Evolutionary conservation across 1,140 invertebrate species (phyloP), one percentile per base, ranked within the genome.

Genomic region (Drosophila serrata): DNA sequence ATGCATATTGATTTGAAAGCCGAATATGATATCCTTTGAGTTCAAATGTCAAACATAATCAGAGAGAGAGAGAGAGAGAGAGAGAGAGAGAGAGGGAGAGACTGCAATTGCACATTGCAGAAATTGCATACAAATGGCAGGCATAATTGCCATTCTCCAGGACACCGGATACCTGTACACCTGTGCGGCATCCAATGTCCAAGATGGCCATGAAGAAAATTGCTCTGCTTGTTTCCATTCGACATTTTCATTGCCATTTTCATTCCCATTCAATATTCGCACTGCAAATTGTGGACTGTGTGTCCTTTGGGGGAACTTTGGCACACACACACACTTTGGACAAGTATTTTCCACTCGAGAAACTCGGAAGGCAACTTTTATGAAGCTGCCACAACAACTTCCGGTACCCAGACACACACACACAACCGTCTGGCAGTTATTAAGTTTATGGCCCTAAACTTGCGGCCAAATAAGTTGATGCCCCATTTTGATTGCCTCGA

Each of bases 371-470:
- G 33, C 19, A 55, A 55, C 51, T 55, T 37, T 55, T 55, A 55
- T 55, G 51, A 55, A 39, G 51, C 33, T 37, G 33, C 51, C 51
- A 55, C 51, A 55, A 55, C 49, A 53, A 22, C 49, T 53, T 53
- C 49, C 49, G 49, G 31, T 53, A 19, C 12, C 8, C 24, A 12
- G n/a, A 43, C 27, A 37, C 31, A 59, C 22, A 46, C 31, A 48
- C 33, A 31, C 33, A 22, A 13, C 29, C 49, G 48, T 49, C 64
- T 68, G 75, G 43, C 67, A 79, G 79, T 88, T 87, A 80, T 88
- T 86, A 73, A 87, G 82, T 86, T 86, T 82, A 68, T 63, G 65
- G 58, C 75, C 82, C 81, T 76, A 79, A 75, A 82, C 65, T 82
- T 79, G 70, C 56, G 70, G 70, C 59, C 75, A 78, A 82, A 79